Evolutionary conservation across 2,797 vertebrate genomes (phyloP), one percentile per base, ranked within the genome.

Genomic region (Parauchenoglanis ngamensis): DNA sequence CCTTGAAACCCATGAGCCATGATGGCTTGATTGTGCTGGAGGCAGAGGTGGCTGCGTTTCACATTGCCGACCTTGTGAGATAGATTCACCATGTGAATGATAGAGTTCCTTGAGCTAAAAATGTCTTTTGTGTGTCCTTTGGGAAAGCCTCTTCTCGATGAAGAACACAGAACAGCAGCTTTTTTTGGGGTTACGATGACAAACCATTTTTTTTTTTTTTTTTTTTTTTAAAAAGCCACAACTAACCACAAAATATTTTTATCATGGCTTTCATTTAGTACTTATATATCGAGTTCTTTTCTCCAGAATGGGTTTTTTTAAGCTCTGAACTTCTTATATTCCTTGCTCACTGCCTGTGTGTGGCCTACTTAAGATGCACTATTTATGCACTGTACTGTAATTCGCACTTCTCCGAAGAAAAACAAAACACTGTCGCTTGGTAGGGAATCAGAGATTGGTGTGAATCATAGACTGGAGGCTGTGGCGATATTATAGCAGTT

Each of bases 21-120:
- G 85, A 15, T 65, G 82, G 87, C 77, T 84, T 86, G 90, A 90
- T 91, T 87, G 86, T 67, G 49, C 84, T 87, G 79, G 78, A 87
- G 83, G 80, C 82, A 68, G 75, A 80, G 77, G 79, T 49, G 85
- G 15, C 52, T 63, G 81, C 12, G 57, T 80, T 76, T 88, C 70
- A 54, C 59, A 5, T 8, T 46, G 67, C 56, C 83, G 91, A 91
- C 91, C 90, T 91, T 90, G 87, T 78, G 76, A 78, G 79, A 76
- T n/a, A n/a, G n/a, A n/a, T n/a, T n/a, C n/a, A n/a, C n/a, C n/a
- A n/a, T n/a, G n/a, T n/a, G 87, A 88, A 86, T 89, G 84, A 91
- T 92, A 85, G 88, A 89, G 90, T 90, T 89, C 52, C 76, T 88
- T 59, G 56, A 84, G 88, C 65, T 85, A 79, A 83, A 86, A 87